Conservation (phyloP, 1,140 invertebrate species). For the Mactra quadrangularis region DNA sequence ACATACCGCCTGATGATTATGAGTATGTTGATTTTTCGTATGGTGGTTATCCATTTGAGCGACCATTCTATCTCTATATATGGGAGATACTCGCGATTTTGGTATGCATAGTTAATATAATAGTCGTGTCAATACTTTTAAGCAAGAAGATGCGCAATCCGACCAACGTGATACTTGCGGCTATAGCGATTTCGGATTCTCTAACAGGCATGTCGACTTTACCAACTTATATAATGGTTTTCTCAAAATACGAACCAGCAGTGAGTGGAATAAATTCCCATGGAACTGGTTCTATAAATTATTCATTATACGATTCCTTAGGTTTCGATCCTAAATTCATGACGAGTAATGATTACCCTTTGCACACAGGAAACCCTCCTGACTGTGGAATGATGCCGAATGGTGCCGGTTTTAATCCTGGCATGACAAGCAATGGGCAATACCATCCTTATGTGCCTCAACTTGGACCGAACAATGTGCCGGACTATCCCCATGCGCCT, state of each 20-base stretch:
- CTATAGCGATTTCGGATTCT: constrained; percentile 47
- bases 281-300: too few relatives aligned
- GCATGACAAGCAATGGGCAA: not conserved
- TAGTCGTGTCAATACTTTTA: constrained; percentile 23
- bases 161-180: constrained; percentile 39
- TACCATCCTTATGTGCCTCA: not conserved
- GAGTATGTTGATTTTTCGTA: constrained; percentile 3
- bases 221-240: constrained; percentile 51
- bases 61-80: constrained; percentile 30
- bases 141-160: constrained; percentile 50
- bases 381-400: not conserved
- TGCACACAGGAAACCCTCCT: too few relatives aligned
- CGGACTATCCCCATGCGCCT: not conserved
- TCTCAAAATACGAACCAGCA: constrained; percentile 2
- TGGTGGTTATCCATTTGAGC: constrained; percentile 37
- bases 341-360: too few relatives aligned
- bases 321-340: too few relatives aligned
- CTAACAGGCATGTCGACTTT: constrained; percentile 41
- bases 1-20: not conserved
- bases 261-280: too few relatives aligned
- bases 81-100: constrained; percentile 46
- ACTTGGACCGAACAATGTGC: not conserved
- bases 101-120: constrained; percentile 4
- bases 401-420: not conserved
- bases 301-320: too few relatives aligned